Evolutionary conservation across 2,113 vertebrate species (phyloP), one percentile per base, ranked within the genome.

Genomic region (Hepsetus odoe): DNA sequence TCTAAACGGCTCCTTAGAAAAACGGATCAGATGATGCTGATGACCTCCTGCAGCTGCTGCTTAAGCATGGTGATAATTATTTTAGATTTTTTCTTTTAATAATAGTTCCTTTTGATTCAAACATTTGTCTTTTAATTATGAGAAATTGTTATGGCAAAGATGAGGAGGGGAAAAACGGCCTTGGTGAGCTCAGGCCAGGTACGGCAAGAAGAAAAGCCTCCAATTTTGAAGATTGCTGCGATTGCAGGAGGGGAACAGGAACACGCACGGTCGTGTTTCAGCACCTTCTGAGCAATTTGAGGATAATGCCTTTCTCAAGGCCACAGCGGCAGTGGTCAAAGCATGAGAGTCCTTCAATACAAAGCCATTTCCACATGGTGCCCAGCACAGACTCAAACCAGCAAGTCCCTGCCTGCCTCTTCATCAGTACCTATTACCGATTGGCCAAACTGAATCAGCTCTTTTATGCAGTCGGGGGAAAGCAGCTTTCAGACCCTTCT

Each of bases 11-110:
- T 67, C 46, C 49, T 56, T 35, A 56, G 40, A 67, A 55, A 12
- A 67, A 76, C 28, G 38, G 26, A 38, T 35, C 8, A 78, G 70
- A 61, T 5, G 7, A 8, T 18, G 13, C 70, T 65, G 55, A 28
- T 78, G 33, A 44, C 44, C 66, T 61, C 70, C 69, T 49, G 18
- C 69, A 71, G 56, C 49, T 33, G 26, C 20, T 32, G 20, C n/a
- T 71, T 62, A 18, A 77, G 67, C 59, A 59, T 46, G 9, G 51
- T 55, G 51, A 22, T 24, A 22, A 55, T 22, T 55, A 9, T 0
- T 55, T 22, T 55, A 20, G 22, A 55, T n/a, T 53, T 5, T 53
- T 22, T 53, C 18, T 22, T n/a, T 20, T 53, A 10, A 55, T 55
- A 55, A 24, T 22, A 24, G n/a, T 24, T 55, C 11, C 51, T 55